Evolutionary conservation across 2,797 vertebrate genomes (phyloP).

Genomic region (Streptopelia turtur): DNA sequence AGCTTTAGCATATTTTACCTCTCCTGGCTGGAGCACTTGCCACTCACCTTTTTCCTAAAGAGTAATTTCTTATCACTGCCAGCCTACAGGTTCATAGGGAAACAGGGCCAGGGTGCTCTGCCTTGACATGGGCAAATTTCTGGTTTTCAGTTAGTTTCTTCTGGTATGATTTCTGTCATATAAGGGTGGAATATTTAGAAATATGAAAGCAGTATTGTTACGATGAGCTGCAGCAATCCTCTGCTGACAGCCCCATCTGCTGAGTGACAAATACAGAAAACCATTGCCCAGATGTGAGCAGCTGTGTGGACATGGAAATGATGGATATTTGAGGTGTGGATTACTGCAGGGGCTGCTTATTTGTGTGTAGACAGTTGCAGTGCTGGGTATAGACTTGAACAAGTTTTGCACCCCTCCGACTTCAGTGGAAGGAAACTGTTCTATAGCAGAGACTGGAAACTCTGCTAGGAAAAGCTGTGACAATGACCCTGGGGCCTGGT

Average conservation of each 20-base stretch:
- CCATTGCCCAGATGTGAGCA: not conserved
- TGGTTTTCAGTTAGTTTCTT: not conserved
- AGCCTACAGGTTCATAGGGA: not conserved
- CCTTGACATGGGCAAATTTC: not conserved
- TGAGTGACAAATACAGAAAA: not conserved
- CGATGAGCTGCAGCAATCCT: not conserved
- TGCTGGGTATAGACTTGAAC: not conserved
- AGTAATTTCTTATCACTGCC: not conserved
- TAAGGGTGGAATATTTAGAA: not conserved
- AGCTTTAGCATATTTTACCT: not conserved
- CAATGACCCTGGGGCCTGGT: not conserved
- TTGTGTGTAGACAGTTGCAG: not conserved
- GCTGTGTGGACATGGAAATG: not conserved
- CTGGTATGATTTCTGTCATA: not conserved
- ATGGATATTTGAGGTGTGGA: not conserved
- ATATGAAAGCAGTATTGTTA: accelerated
- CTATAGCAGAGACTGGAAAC: not conserved
- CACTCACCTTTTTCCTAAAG: not conserved
- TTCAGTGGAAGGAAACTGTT: not conserved
- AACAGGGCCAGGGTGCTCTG: not conserved
- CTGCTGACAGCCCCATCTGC: not conserved
- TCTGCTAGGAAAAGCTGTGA: not conserved
- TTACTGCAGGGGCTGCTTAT: not conserved
- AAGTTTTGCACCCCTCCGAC: not conserved
- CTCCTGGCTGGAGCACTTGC: not conserved